phyloP scores from a whole-genome alignment of 2,888 invertebrate species.

The Lasioglossum villosulum region DNA sequence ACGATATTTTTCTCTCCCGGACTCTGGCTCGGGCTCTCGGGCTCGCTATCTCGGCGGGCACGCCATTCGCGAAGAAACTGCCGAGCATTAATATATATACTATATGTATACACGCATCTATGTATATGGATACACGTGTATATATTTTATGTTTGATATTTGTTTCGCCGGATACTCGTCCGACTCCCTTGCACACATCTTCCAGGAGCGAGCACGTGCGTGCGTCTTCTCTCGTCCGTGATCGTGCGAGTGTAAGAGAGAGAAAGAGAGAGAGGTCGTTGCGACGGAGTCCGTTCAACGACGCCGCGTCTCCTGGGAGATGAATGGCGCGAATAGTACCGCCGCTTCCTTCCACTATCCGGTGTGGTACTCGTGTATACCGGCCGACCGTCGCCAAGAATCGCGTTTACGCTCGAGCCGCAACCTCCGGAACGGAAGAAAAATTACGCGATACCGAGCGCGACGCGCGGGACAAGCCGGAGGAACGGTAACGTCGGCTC shows the following conservation, averaged over 20 bases:
- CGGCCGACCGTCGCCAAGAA: slow-evolving; percentile 13
- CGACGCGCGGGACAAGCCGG: background rate
- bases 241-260: background rate
- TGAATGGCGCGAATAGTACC: slow-evolving; percentile 63
- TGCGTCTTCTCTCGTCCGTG: background rate
- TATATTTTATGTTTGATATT: slow-evolving; percentile 76
- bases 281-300: slow-evolving; percentile 20
- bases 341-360: slow-evolving; percentile 25
- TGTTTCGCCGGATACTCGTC: slow-evolving; percentile 68
- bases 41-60: slow-evolving; percentile 67
- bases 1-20: slow-evolving; percentile 73
- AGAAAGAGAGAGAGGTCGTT: slow-evolving; percentile 2
- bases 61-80: slow-evolving; percentile 76
- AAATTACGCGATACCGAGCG: slow-evolving; percentile 22
- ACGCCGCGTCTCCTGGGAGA: slow-evolving; percentile 54
- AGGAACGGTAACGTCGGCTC: slow-evolving; percentile 1
- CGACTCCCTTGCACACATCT: background rate
- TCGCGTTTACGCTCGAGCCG: background rate
- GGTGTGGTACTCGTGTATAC: background rate
- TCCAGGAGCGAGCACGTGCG: background rate
- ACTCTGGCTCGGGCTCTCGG: slow-evolving; percentile 44
- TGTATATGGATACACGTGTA: background rate
- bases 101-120: background rate
- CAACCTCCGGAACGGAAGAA: slow-evolving; percentile 17
- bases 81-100: slow-evolving; percentile 73